Percentiles rank a stretch among this genome's conserved stretches.
These are phyloP conservation scores for Galago senegalensis DNA, from an alignment of 2,797 vertebrate species.

Conservation along the genomic window DNA sequence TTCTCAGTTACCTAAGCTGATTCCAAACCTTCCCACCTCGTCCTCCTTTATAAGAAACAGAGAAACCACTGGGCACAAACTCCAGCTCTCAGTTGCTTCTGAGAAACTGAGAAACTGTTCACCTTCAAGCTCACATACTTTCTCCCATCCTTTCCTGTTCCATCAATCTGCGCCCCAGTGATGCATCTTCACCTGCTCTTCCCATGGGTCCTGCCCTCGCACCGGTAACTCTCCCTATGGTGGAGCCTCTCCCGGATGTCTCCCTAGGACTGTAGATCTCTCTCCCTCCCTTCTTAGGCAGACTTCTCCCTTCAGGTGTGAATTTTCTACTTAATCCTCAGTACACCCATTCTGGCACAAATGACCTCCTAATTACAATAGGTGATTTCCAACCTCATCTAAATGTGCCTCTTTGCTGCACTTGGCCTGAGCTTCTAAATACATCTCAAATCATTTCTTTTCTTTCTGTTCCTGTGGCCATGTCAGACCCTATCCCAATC, in stretches of 20 bases:
- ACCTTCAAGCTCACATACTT: neutral
- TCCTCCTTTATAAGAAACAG: neutral
- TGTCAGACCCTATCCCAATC: neutral
- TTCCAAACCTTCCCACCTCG: neutral
- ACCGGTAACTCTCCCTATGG: no score
- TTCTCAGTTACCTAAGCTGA: neutral
- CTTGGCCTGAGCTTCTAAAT: neutral
- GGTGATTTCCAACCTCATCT: neutral
- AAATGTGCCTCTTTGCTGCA: neutral
- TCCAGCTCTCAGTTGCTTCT: neutral
- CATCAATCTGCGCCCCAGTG: no score
- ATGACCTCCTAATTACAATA: neutral
- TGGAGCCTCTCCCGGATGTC: neutral
- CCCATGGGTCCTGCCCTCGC: neutral
- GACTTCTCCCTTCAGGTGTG: slow-evolving; percentile 3
- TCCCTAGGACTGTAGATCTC: neutral
- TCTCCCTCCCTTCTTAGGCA: neutral
- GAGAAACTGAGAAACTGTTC: neutral
- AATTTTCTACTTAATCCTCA: slow-evolving; percentile 47
- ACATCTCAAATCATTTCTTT: neutral
- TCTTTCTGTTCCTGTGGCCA: neutral
- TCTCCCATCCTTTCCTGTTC: neutral
- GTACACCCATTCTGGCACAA: neutral
- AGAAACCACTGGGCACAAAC: neutral
- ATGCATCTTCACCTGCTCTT: neutral